Evolutionary conservation across 2,888 invertebrate species (phyloP).

Genomic region (Sericinus montela): DNA sequence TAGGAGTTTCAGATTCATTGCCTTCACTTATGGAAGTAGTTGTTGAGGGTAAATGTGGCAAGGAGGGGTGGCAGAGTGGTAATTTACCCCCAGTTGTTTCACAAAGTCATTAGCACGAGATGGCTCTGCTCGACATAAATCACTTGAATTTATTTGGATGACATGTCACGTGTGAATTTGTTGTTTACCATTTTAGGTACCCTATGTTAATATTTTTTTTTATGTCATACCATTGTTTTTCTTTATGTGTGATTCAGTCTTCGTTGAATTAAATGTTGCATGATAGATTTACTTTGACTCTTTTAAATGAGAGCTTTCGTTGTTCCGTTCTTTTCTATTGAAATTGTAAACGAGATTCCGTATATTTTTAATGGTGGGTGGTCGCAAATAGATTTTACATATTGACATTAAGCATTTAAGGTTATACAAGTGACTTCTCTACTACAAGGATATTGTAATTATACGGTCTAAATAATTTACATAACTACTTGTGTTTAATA

Average conservation of each 20-base stretch:
- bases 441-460: no score
- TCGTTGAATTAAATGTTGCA: constrained; percentile 1
- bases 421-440: no score
- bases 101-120: no score
- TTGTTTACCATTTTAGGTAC: constrained; percentile 56
- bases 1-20: no score
- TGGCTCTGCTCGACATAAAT: no score
- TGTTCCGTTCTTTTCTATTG: background rate
- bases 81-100: no score
- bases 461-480: no score
- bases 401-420: no score
- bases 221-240: constrained; percentile 9
- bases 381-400: constrained; percentile 6
- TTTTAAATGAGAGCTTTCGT: background rate
- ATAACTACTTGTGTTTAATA: no score
- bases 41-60: no score
- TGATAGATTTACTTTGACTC: constrained; percentile 5
- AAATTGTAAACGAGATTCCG: constrained; percentile 15
- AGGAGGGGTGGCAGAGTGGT: no score
- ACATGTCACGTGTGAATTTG: constrained; percentile 39
- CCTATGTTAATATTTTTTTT: constrained; percentile 23
- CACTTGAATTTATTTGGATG: constrained; percentile 24
- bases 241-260: constrained; percentile 1
- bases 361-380: constrained; percentile 8
- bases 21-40: no score